Conservation (phyloP, 2,888 invertebrate species). For the Sarcophaga rosellei region DNA sequence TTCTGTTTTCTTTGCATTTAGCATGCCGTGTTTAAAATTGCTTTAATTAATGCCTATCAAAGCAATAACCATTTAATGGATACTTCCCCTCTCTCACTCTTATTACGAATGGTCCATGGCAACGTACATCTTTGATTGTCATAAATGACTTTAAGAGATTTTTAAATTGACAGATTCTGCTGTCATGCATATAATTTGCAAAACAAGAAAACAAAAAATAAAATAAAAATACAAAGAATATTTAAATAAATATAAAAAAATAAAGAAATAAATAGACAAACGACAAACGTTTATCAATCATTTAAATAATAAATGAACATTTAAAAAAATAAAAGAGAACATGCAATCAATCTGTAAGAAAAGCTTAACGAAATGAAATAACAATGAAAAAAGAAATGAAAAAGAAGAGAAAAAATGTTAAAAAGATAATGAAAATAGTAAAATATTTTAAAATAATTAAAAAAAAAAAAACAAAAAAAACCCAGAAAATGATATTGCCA, state of each 20-base stretch:
- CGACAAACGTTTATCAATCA: conserved; percentile 61
- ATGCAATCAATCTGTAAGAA: neutral
- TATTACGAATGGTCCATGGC: neutral
- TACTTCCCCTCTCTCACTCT: conserved; percentile 39
- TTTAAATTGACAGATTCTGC: conserved; percentile 58
- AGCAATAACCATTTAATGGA: conserved; percentile 30
- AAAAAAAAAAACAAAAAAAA: conserved; percentile 19
- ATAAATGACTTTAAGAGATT: conserved; percentile 61
- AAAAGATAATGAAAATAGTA: neutral
- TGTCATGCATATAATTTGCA: conserved; percentile 53
- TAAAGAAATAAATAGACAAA: conserved; percentile 33
- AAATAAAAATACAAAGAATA: conserved; percentile 21
- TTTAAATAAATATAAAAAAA: conserved; percentile 8
- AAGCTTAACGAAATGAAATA: neutral
- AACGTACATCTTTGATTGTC: conserved; percentile 31
- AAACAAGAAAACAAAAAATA: conserved; percentile 17
- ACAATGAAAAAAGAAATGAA: neutral
- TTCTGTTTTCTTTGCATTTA: neutral
- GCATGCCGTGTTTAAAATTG: conserved; percentile 22
- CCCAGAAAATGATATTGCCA: conserved; percentile 7
- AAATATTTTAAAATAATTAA: no score
- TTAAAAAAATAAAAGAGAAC: conserved; percentile 22
- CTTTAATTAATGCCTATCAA: conserved; percentile 34
- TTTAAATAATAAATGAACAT: conserved; percentile 55
- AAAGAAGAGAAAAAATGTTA: neutral